phyloP scores from a whole-genome alignment of 2,113 vertebrate species.

The Zosterops borbonicus region DNA sequence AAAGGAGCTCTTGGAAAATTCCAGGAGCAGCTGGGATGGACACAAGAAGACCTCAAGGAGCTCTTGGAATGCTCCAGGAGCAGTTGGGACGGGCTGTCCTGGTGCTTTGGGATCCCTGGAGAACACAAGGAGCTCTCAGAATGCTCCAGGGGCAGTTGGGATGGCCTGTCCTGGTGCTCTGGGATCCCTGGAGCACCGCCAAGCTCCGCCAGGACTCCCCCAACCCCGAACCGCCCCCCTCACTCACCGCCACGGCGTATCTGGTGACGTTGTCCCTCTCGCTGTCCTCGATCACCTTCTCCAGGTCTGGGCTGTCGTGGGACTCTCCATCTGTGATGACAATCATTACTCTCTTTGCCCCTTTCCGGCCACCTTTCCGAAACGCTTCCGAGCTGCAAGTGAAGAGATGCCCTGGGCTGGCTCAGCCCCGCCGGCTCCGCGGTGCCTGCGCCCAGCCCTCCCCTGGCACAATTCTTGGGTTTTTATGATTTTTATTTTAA shows the following conservation, averaged over 20 bases:
- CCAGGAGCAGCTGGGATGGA: background rate
- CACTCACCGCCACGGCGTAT: conserved; percentile 92
- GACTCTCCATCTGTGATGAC: conserved; percentile 98
- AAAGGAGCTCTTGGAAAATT: background rate
- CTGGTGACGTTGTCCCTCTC: conserved; percentile 92
- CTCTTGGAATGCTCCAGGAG: background rate
- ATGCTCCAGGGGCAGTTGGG: accelerated
- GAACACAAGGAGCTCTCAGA: background rate
- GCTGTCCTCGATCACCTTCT: conserved; percentile 85
- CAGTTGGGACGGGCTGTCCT: background rate
- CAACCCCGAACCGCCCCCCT: accelerated
- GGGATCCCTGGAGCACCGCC: accelerated
- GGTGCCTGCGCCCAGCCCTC: no score
- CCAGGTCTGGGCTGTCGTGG: conserved; percentile 90
- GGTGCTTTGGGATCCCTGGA: no score
- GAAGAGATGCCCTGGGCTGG: conserved; percentile 36
- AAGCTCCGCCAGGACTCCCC: accelerated
- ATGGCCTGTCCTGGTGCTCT: background rate
- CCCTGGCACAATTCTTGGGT: no score
- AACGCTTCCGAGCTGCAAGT: conserved; percentile 84
- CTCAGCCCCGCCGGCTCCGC: background rate
- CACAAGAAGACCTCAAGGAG: no score
- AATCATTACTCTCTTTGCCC: conserved; percentile 95
- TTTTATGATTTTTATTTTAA: no score
- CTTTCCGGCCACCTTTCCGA: conserved; percentile 87